phyloP scores from a whole-genome alignment of 1,140 invertebrate species.

The Caenorhabditis inopinata region DNA sequence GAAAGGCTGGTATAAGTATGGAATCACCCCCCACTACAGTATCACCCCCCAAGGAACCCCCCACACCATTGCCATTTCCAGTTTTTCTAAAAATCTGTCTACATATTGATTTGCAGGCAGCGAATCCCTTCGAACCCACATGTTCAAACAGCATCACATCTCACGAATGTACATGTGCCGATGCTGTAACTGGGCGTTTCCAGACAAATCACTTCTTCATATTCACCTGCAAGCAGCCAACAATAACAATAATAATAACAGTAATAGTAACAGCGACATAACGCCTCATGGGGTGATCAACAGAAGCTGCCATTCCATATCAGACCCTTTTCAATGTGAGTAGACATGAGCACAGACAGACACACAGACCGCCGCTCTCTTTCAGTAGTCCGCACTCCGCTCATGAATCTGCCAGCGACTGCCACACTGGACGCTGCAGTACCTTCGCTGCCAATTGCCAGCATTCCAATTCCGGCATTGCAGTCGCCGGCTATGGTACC shows the following conservation, averaged over 20 bases:
- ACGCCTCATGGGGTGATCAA: background rate
- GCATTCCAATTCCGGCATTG: background rate
- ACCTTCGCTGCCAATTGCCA: background rate
- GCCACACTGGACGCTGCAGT: background rate
- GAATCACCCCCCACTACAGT: no score
- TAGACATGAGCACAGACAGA: no score
- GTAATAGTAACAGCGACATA: background rate
- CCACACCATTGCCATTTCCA: no score
- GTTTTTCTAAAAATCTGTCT: no score
- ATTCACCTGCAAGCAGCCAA: constrained; percentile 55
- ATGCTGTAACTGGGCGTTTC: constrained; percentile 66
- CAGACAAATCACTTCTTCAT: constrained; percentile 65
- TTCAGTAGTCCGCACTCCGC: background rate
- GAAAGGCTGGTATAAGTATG: no score
- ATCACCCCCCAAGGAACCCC: no score
- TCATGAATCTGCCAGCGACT: background rate
- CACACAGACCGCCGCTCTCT: background rate
- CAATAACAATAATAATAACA: background rate
- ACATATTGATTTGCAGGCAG: constrained; percentile 57
- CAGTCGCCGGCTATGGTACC: background rate
- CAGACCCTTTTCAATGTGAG: background rate
- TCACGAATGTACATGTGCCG: constrained; percentile 67
- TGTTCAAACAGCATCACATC: constrained; percentile 65
- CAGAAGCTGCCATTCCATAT: background rate
- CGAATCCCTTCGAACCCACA: constrained; percentile 64